Percentiles rank a stretch among this genome's conserved stretches.
Conservation (phyloP, 1,140 invertebrate genomes). For the Bombus confusus region DNA sequence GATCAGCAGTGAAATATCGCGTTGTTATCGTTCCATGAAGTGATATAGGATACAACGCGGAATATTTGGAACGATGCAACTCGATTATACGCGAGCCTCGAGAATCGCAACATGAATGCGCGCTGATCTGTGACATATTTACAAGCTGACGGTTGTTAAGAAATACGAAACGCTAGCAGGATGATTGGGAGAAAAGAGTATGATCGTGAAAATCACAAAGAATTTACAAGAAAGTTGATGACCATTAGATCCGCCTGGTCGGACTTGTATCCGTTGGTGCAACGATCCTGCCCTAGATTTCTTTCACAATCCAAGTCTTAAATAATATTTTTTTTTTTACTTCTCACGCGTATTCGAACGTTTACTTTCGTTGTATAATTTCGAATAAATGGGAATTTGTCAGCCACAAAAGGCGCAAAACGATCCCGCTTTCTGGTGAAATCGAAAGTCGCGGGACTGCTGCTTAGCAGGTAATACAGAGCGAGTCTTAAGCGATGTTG, state of each 20-base stretch:
- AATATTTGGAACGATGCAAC: conserved; percentile 15
- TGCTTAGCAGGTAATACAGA: conserved; percentile 1
- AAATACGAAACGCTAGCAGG: conserved; percentile 31
- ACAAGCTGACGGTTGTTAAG: background rate
- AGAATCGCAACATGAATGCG: conserved; percentile 21
- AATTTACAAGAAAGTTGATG: conserved; percentile 75
- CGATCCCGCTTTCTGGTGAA: background rate
- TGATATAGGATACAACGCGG: background rate
- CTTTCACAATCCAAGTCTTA: background rate
- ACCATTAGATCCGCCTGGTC: conserved; percentile 74
- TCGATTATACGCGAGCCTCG: background rate
- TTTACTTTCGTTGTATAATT: background rate
- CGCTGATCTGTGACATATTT: conserved; percentile 34
- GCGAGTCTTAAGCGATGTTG: background rate
- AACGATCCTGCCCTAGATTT: conserved; percentile 60
- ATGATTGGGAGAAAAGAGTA: conserved; percentile 57
- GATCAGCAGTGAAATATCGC: background rate
- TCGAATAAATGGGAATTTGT: background rate
- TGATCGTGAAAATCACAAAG: conserved; percentile 60
- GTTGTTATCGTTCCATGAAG: too few relatives aligned
- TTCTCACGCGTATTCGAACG: background rate
- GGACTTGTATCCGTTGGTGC: conserved; percentile 53
- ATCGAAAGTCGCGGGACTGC: conserved; percentile 12
- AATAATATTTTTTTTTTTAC: conserved; percentile 1
- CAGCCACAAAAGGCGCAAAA: background rate